Evolutionary conservation across 2,113 vertebrate species (phyloP), one percentile per base, ranked within the genome.

Genomic region (Chloebia gouldiae): DNA sequence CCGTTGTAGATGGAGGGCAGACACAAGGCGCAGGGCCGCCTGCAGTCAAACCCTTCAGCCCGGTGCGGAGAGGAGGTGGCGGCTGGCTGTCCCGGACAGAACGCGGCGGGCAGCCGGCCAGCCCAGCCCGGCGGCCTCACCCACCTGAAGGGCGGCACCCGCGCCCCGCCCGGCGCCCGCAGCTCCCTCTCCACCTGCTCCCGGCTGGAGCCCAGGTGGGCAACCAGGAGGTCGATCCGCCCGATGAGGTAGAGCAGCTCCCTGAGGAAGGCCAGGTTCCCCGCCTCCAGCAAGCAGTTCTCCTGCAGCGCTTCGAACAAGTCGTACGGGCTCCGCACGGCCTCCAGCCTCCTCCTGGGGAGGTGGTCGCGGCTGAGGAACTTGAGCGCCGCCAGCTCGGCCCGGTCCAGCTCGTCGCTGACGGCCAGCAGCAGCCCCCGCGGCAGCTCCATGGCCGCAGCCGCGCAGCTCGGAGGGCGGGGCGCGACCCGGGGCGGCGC

Each of bases 331-430:
- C 95, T 94, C 13, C 79, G 40, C 18, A 92, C 96, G 71, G 39
- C 60, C 28, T 98, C 96, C 65, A 96, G 97, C 57, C 66, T 96
- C 78, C 18, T 84, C 15, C 88, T 42, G 12, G 91, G 86, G 16
- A 98, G 65, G 42, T 93, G 5, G 17, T 98, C 96, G 81, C 85
- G 78, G 92, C 97, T 94, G 37, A 98, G 95, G 77, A 98, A 98
- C 42, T 98, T 98, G 28, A 98, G 88, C 25, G 90, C 90, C 5
- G 28, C 88, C 76, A 98, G 31, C 21, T 98, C 97, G 1, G 85
- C 68, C 9, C 51, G 68, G 37, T 2, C 85, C 64, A 98, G 88
- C 17, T 95, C 82, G 23, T 97, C 93, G 45, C 90, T 80, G 42
- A 98, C 82, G 0, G 22, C 10, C 50, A 95, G 56, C 63, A 95